Evolutionary conservation across 2,888 invertebrate genomes (phyloP).

Genomic region (Sphaeridia pumilis): DNA sequence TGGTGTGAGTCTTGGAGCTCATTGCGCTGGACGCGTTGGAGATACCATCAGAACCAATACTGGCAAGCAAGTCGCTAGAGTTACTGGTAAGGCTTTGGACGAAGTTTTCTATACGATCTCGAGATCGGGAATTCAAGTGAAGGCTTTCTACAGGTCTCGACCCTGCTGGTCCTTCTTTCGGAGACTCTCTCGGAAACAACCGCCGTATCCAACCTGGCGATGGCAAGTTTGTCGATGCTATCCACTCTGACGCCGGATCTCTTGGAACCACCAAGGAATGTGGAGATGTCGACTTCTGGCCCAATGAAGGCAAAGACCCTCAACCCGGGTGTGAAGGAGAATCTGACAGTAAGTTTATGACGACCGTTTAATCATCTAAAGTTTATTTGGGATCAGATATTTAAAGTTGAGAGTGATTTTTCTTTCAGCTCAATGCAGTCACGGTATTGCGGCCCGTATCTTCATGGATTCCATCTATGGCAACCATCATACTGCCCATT

Average conservation of each 20-base stretch:
- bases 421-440: background rate
- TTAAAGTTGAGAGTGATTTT: background rate
- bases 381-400: background rate
- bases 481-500: background rate
- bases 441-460: background rate
- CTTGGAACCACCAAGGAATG: slow-evolving; percentile 9
- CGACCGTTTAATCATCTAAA: background rate
- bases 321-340: slow-evolving; percentile 18
- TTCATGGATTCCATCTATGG: background rate
- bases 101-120: background rate
- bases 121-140: background rate
- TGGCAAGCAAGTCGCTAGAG: slow-evolving; percentile 9
- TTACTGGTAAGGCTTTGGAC: slow-evolving; percentile 13
- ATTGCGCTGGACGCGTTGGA: slow-evolving; percentile 18
- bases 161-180: slow-evolving; percentile 11
- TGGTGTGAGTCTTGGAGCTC: slow-evolving; percentile 20
- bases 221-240: slow-evolving; percentile 8
- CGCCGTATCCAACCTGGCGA: background rate
- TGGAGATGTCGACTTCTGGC: slow-evolving; percentile 12
- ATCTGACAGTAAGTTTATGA: slow-evolving; percentile 1
- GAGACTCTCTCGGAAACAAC: background rate
- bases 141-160: slow-evolving; percentile 5
- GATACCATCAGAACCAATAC: slow-evolving; percentile 6
- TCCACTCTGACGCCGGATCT: slow-evolving; percentile 15
- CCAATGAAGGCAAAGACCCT: slow-evolving; percentile 17